These are phyloP conservation scores for Hylia prasina DNA, from an alignment of 2,113 vertebrate species.

Conservation along the genomic window DNA sequence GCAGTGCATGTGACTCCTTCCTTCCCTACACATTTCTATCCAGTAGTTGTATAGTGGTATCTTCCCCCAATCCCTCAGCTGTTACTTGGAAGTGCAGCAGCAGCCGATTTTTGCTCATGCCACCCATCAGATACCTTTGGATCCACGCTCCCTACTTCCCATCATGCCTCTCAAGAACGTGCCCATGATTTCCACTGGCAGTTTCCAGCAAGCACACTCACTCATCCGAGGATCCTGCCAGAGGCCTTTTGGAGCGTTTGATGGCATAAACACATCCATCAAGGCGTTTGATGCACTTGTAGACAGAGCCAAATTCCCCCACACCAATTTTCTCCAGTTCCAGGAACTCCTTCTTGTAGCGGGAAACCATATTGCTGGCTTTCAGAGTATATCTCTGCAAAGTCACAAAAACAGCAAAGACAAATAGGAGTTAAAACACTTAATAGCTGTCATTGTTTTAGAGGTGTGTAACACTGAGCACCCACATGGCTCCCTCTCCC, in stretches of 20 bases:
- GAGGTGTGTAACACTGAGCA: neutral
- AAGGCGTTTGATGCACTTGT: slow-evolving; percentile 94
- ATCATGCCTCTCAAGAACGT: neutral
- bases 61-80: neutral
- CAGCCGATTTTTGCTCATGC: neutral
- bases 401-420: neutral
- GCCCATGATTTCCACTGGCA: neutral
- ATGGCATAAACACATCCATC: slow-evolving; percentile 96
- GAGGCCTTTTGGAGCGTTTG: slow-evolving; percentile 84
- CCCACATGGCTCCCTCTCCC: neutral
- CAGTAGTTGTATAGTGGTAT: neutral
- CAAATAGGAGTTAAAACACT: neutral
- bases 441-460: neutral
- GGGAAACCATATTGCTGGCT: slow-evolving; percentile 86
- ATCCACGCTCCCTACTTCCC: neutral
- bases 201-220: slow-evolving; percentile 73
- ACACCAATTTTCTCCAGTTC: slow-evolving; percentile 89
- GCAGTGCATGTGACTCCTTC: neutral
- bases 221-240: slow-evolving; percentile 87
- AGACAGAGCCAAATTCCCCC: slow-evolving; percentile 92
- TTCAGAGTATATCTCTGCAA: slow-evolving; percentile 81
- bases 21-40: neutral
- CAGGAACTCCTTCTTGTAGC: slow-evolving; percentile 93
- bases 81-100: neutral
- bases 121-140: neutral